Conservation (phyloP, 2,113 vertebrate genomes). For the Bostrychus sinensis region DNA sequence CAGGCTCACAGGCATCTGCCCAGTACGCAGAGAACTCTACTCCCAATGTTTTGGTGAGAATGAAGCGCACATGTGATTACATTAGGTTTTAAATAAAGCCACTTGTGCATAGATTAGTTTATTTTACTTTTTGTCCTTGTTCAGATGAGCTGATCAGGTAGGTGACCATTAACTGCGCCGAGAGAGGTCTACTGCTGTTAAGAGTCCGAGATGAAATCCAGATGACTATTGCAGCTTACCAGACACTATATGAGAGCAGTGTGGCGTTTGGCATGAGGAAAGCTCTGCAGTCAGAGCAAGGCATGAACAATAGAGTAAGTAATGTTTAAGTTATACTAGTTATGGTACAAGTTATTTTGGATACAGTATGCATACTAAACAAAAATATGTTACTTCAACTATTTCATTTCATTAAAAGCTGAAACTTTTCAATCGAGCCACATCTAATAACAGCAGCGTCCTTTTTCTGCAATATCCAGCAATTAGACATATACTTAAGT, state of each 20-base stretch:
- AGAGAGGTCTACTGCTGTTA: conserved; percentile 89
- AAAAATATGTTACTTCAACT: no score
- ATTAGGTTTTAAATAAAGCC: no score
- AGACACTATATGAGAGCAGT: conserved; percentile 89
- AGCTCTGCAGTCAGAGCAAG: conserved; percentile 85
- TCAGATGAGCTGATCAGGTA: conserved; percentile 95
- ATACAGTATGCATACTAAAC: no score
- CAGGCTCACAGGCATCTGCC: conserved; percentile 90
- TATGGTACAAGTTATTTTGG: no score
- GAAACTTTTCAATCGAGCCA: no score
- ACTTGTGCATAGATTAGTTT: neutral
- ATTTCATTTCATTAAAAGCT: no score
- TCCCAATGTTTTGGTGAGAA: conserved; percentile 90
- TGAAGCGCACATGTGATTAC: neutral
- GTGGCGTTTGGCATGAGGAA: conserved; percentile 92
- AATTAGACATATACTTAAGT: neutral
- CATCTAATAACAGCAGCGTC: no score
- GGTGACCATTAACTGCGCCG: conserved; percentile 89
- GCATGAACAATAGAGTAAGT: conserved; percentile 85
- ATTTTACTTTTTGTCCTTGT: neutral
- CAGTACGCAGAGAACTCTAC: conserved; percentile 91
- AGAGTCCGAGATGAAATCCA: conserved; percentile 90
- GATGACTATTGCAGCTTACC: conserved; percentile 88
- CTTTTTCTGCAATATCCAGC: neutral
- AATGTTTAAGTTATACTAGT: no score